Percentiles rank a stretch among this genome's conserved stretches.
Conservation (phyloP, 30 jellyfish, hydroid and myxozoan species). For the Turritopsis rubra region DNA sequence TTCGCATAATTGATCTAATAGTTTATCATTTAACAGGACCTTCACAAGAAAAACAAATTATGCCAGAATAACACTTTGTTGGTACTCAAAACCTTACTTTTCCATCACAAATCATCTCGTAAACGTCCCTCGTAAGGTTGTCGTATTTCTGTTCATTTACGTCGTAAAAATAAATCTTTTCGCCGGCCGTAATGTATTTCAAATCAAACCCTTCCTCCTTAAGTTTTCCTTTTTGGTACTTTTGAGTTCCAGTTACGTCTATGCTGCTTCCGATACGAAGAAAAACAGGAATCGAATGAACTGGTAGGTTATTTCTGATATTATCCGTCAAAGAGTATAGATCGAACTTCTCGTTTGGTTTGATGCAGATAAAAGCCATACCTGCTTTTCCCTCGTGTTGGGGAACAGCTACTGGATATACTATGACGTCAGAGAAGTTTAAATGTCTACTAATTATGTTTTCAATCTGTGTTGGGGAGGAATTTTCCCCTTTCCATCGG, state of each 20-base stretch:
- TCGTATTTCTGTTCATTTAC: not conserved
- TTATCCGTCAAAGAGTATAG: conserved; percentile 24
- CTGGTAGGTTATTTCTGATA: conserved; percentile 48
- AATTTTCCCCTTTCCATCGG: conserved; percentile 98
- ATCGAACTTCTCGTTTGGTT: conserved; percentile 25
- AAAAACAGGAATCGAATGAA: conserved; percentile 67
- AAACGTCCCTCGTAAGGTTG: not conserved
- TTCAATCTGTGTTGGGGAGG: conserved; percentile 82
- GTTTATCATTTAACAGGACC: too few species aligned
- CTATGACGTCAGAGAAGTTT: conserved; percentile 55
- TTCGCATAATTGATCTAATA: too few species aligned
- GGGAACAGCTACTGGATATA: conserved; percentile 76
- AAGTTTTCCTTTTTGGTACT: conserved; percentile 48
- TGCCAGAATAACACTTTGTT: too few species aligned
- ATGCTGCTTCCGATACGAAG: conserved; percentile 34
- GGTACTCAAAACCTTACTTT: too few species aligned
- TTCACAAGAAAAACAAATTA: too few species aligned
- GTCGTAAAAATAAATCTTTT: conserved; percentile 7
- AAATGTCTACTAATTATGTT: conserved; percentile 43
- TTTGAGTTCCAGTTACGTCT: conserved; percentile 51
- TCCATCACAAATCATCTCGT: not conserved
- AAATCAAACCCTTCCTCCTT: conserved; percentile 56
- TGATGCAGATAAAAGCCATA: conserved; percentile 47
- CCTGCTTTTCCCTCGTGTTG: conserved; percentile 95
- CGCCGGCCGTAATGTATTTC: conserved; percentile 38